phyloP scores from a whole-genome alignment of 2,113 vertebrate species.

The Pristiophorus japonicus region DNA sequence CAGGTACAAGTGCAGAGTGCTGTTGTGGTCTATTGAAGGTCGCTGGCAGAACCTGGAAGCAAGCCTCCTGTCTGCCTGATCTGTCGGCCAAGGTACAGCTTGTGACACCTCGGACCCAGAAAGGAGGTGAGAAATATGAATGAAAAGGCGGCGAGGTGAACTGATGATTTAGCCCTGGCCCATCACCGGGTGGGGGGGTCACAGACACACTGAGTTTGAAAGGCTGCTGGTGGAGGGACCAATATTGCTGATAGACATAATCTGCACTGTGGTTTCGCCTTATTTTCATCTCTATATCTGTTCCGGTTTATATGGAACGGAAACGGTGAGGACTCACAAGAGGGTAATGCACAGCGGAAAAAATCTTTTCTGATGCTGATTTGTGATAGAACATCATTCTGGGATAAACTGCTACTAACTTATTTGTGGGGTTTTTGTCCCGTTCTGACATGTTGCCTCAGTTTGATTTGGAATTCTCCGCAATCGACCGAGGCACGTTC shows the following conservation, averaged over 20 bases:
- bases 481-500: neutral
- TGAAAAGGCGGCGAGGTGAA: neutral
- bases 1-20: no score
- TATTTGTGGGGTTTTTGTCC: neutral
- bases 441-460: neutral
- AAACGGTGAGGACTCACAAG: neutral
- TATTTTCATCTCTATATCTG: neutral
- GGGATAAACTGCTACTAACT: neutral
- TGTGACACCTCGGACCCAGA: no score
- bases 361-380: neutral
- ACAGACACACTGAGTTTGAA: neutral
- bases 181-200: no score
- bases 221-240: neutral
- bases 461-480: neutral
- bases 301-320: no score
- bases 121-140: no score
- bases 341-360: neutral
- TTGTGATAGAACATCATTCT: neutral
- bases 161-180: neutral
- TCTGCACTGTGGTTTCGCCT: neutral
- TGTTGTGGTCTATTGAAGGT: neutral
- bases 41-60: neutral
- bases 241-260: neutral
- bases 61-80: neutral
- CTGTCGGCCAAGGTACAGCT: no score